These are phyloP conservation scores for Morpho deidamia DNA, from an alignment of 2,888 invertebrate genomes.

Conservation along the genomic window DNA sequence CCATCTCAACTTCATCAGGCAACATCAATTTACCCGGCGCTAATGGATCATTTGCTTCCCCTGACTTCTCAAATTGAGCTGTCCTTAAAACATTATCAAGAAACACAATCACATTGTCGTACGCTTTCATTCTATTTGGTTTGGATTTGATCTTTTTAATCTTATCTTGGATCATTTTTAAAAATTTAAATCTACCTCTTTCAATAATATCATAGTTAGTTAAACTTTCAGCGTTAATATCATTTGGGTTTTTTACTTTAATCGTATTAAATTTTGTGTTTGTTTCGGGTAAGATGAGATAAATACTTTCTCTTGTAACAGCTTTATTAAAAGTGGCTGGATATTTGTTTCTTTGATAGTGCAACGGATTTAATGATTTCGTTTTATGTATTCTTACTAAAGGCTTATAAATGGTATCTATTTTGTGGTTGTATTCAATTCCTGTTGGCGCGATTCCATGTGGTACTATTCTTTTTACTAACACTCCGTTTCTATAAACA, in stretches of 20 bases:
- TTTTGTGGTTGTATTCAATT: constrained; percentile 20
- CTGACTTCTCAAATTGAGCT: constrained; percentile 19
- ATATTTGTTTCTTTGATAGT: neutral
- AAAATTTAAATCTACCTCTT: neutral
- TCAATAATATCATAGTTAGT: too few species aligned
- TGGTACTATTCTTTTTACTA: constrained; percentile 23
- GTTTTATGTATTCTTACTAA: constrained; percentile 22
- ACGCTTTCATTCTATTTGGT: constrained; percentile 6
- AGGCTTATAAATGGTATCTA: constrained; percentile 22
- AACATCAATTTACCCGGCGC: constrained; percentile 3
- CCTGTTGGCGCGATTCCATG: constrained; percentile 14
- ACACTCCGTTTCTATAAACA: constrained; percentile 9
- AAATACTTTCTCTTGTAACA: too few species aligned
- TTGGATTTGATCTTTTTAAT: constrained; percentile 5
- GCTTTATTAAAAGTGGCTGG: too few species aligned
- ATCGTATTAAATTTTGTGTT: neutral
- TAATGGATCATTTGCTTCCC: constrained; percentile 18
- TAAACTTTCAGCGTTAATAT: too few species aligned
- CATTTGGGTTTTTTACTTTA: too few species aligned
- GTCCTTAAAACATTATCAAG: constrained; percentile 12
- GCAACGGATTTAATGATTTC: constrained; percentile 5
- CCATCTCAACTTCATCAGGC: neutral
- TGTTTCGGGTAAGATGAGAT: neutral
- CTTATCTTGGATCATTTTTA: neutral
- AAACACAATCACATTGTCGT: constrained; percentile 11